Conservation (phyloP, 2,113 vertebrate genomes). For the Hippocampus comes region DNA sequence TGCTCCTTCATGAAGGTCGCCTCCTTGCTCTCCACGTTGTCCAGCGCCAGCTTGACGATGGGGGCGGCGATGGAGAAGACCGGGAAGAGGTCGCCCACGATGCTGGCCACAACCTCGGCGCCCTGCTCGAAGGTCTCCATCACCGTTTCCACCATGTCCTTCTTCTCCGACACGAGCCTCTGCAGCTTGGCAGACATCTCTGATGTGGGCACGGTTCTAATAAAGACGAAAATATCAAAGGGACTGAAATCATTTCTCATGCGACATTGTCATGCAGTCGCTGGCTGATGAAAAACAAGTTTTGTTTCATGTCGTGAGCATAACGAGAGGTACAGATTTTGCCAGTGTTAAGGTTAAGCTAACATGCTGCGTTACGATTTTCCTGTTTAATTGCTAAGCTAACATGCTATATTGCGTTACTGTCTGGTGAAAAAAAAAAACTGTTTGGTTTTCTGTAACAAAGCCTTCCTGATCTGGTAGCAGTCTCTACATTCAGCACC, state of each 20-base stretch:
- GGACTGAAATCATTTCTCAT: not conserved
- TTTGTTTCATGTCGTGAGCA: too few species aligned
- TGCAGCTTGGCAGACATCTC: slow-evolving; percentile 69
- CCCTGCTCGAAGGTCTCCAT: slow-evolving; percentile 77
- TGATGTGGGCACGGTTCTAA: not conserved
- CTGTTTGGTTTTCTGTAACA: too few species aligned
- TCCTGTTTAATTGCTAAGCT: too few species aligned
- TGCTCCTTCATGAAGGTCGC: slow-evolving; percentile 74
- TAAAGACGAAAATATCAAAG: not conserved
- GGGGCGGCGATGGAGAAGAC: slow-evolving; percentile 75
- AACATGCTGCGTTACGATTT: too few species aligned
- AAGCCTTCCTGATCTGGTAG: too few species aligned
- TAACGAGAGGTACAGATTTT: too few species aligned
- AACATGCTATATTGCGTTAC: too few species aligned
- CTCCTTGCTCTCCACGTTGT: slow-evolving; percentile 77
- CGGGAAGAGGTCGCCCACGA: slow-evolving; percentile 73
- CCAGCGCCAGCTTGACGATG: slow-evolving; percentile 68
- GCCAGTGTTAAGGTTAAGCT: too few species aligned
- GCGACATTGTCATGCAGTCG: not conserved
- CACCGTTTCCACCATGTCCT: slow-evolving; percentile 70
- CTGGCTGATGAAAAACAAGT: too few species aligned
- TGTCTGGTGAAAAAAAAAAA: too few species aligned
- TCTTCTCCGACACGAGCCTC: slow-evolving; percentile 66
- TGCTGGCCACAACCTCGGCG: slow-evolving; percentile 70
- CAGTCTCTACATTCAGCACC: too few species aligned